Percentiles rank a stretch among this genome's conserved stretches.
Evolutionary conservation across 2,888 invertebrate genomes (phyloP).

Genomic region (Eupithecia dodoneata): DNA sequence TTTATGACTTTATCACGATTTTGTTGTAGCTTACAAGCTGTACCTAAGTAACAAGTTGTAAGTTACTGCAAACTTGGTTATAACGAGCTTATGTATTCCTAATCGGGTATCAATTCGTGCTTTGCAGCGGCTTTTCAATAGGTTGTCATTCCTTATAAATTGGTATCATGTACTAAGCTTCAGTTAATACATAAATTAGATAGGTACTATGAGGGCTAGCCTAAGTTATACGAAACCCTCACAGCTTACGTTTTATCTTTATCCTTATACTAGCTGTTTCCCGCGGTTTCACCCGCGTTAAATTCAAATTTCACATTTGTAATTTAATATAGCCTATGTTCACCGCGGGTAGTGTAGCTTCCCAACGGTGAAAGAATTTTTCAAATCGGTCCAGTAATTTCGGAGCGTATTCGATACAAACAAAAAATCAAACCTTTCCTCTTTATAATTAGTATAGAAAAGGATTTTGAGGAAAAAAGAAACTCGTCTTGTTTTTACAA

Average conservation of each 20-base stretch:
- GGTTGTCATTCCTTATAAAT: neutral
- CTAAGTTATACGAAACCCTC: neutral
- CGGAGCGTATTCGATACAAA: too few species aligned
- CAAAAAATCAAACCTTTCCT: too few species aligned
- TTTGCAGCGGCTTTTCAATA: neutral
- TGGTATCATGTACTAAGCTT: neutral
- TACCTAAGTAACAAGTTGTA: slow-evolving; percentile 9
- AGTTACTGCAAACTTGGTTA: slow-evolving; percentile 17
- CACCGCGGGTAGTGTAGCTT: too few species aligned
- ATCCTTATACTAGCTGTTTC: too few species aligned
- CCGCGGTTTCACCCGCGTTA: too few species aligned
- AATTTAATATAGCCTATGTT: too few species aligned
- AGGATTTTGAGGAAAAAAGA: neutral
- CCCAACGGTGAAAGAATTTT: too few species aligned
- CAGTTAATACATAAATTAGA: neutral
- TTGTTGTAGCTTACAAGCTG: neutral
- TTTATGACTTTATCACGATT: slow-evolving; percentile 29
- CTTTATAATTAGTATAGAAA: neutral
- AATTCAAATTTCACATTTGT: too few species aligned
- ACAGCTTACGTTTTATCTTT: neutral
- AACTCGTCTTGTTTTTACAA: neutral
- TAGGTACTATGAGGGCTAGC: neutral
- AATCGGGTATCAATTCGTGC: slow-evolving; percentile 9
- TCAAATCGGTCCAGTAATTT: too few species aligned
- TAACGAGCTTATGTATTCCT: slow-evolving; percentile 19